Base-by-base conservation (phyloP, 2,797 vertebrate species). In the Pangasius larnaudii region DNA sequence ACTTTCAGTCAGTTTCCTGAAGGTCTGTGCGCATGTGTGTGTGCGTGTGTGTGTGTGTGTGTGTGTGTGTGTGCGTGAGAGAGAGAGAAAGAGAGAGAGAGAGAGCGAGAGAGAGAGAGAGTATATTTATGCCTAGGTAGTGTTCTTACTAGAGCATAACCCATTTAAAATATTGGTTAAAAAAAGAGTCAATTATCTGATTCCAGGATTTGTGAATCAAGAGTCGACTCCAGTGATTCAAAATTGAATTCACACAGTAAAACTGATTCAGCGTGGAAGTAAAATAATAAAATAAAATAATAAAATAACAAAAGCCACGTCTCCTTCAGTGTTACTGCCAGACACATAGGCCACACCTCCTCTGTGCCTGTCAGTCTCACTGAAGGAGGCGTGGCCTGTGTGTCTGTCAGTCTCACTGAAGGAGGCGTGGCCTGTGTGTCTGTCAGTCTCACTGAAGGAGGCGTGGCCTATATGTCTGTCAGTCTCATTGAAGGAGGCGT, bases 111-210 rank as follows among this genome's bases (percentile, higher is more conserved):
- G 5, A 3, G 59, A 65, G 1, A 51, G n/a, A 49, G 74, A 18
- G 14, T 2, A 85, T 89, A 90, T 91, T 92, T 89, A 82, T 91
- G 39, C 71, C 71, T 18, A 33, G 5, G 19, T 3, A 5, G 30
- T 58, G 51, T 58, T 36, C 30, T 78, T 79, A 58, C 18, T 79
- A 5, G 16, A 56, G 14, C n/a, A 79, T 36, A 33, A 79, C 14
- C 74, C 9, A 77, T 53, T 36, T 79, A 58, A 36, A 79, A 1
- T 9, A 33, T 30, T 79, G 53, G 49, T 30, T 49, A 11, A 49
- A 49, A 69, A 42, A 49, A 53, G 5, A 49, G 75, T 36, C n/a
- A 58, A 11, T 79, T 79, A 79, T 79, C 9, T 0, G 53, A 79
- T 22, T 79, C 75, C 27, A 58, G 19, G 7, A 19, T 79, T 58